Percentiles rank a stretch among this genome's conserved stretches.
These are phyloP conservation scores for Guaruba guarouba DNA, from an alignment of 2,113 vertebrate genomes.

Conservation along the genomic window DNA sequence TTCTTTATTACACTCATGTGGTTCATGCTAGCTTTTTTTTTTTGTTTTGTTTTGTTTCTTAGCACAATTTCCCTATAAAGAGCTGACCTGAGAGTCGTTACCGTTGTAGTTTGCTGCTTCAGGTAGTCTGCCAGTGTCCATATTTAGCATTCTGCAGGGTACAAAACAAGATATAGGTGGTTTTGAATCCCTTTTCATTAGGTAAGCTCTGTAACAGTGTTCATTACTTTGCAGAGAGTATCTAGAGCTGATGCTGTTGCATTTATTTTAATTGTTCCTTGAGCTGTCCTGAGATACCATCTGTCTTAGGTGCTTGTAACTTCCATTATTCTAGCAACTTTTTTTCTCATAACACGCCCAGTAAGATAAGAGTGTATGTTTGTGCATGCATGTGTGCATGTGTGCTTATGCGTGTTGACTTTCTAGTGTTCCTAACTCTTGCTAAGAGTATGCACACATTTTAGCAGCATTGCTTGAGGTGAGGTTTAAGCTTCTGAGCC, in stretches of 20 bases:
- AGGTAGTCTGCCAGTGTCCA: neutral
- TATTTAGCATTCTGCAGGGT: neutral
- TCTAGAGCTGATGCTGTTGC: neutral
- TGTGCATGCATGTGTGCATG: rapidly evolving
- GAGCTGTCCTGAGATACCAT: neutral
- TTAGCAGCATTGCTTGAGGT: neutral
- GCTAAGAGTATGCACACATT: neutral
- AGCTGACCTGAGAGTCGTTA: neutral
- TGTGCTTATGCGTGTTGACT: neutral
- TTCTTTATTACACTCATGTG: neutral
- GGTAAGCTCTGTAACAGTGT: neutral
- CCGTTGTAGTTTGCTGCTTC: neutral
- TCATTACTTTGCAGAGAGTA: neutral
- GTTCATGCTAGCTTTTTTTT: neutral
- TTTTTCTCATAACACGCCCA: neutral
- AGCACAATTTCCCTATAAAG: neutral
- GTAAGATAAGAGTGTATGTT: rapidly evolving
- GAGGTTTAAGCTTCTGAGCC: neutral
- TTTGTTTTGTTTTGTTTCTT: neutral
- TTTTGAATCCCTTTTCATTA: neutral
- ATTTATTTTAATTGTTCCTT: neutral
- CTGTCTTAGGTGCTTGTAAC: neutral
- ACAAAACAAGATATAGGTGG: neutral
- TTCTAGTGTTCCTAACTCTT: neutral
- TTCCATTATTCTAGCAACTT: neutral